Evolutionary conservation across 1,140 invertebrate species (phyloP).

Genomic region (Brachionus paranguensis): DNA sequence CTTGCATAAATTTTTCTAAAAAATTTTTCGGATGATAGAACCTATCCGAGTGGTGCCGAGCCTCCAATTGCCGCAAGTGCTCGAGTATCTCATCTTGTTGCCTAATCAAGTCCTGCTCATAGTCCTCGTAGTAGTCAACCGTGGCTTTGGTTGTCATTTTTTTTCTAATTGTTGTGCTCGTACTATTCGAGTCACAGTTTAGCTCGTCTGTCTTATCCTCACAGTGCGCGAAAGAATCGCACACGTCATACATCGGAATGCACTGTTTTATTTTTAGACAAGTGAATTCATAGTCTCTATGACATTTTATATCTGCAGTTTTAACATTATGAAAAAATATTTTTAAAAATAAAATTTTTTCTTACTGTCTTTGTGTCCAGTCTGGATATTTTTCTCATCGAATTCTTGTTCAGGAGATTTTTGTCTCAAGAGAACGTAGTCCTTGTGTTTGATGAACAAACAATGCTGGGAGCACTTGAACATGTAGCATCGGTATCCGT

Average conservation of each 20-base stretch:
- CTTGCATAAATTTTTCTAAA: neutral
- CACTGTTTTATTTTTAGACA: neutral
- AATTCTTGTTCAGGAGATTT: neutral
- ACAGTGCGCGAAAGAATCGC: constrained; percentile 12
- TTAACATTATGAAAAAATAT: neutral
- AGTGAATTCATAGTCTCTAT: constrained; percentile 29
- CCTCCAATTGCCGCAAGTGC: constrained; percentile 13
- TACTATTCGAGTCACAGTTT: neutral
- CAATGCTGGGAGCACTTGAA: constrained; percentile 7
- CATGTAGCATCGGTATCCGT: constrained; percentile 30
- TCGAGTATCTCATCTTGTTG: constrained; percentile 17
- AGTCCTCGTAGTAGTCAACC: neutral
- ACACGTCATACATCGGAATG: constrained; percentile 37
- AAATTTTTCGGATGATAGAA: constrained; percentile 10
- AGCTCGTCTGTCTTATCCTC: constrained; percentile 19
- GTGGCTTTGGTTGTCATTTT: neutral
- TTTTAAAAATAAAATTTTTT: neutral
- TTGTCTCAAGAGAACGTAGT: neutral
- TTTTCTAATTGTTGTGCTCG: neutral
- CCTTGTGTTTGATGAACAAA: constrained; percentile 26
- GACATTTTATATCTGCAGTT: neutral
- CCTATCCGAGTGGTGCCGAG: neutral
- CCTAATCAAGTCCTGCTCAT: neutral
- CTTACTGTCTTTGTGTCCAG: neutral
- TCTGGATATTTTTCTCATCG: neutral